Percentiles rank a stretch among this genome's conserved stretches.
Evolutionary conservation across 2,113 vertebrate genomes (phyloP).

Genomic region (Daubentonia madagascariensis): DNA sequence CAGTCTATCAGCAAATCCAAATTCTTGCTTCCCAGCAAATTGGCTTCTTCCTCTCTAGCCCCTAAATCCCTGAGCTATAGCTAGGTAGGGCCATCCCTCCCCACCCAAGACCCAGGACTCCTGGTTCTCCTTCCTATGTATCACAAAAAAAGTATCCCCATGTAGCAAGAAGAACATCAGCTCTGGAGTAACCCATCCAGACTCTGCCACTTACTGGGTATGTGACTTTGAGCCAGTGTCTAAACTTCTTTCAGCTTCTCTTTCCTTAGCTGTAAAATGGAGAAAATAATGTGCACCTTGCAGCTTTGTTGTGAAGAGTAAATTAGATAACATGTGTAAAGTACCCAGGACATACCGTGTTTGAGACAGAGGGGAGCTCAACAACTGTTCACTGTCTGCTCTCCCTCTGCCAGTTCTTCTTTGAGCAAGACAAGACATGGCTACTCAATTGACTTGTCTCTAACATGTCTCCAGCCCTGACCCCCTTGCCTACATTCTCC

Average conservation of each 20-base stretch:
- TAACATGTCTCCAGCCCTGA: background rate
- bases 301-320: background rate
- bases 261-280: background rate
- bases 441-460: background rate
- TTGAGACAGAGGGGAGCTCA: background rate
- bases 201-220: background rate
- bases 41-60: background rate
- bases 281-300: background rate
- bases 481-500: background rate
- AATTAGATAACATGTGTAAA: background rate
- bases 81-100: background rate
- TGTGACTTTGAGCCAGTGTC: background rate
- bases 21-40: background rate
- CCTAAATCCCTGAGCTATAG: background rate
- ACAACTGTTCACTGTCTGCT: background rate
- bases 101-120: background rate
- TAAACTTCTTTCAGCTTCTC: background rate
- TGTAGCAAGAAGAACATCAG: background rate
- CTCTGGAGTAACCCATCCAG: background rate
- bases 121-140: background rate
- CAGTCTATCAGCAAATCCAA: background rate
- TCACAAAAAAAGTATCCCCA: background rate
- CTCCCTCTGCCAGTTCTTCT: background rate
- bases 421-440: background rate
- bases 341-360: background rate